Conservation (phyloP, 2,888 invertebrate genomes). For the Anthoptus insignis region DNA sequence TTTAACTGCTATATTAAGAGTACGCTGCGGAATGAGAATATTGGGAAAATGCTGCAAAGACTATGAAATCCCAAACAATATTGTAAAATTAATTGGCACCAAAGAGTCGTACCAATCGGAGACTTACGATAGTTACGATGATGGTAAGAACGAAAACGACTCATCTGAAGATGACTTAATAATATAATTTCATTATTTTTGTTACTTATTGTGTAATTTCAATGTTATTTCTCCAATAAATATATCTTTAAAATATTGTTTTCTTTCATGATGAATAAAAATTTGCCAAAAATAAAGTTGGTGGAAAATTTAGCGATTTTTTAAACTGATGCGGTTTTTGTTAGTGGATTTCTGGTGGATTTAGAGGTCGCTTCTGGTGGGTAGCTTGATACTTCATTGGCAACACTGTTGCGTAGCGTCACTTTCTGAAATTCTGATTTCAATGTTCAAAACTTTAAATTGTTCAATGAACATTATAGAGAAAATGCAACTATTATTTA, state of each 20-base stretch:
- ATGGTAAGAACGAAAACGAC: constrained; percentile 17
- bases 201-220: constrained; percentile 22
- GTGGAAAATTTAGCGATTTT: constrained; percentile 20
- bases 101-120: not conserved
- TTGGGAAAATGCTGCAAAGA: too few species aligned
- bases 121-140: constrained; percentile 5
- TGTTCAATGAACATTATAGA: too few species aligned
- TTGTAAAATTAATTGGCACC: too few species aligned
- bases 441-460: too few species aligned
- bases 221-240: constrained; percentile 24
- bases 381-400: constrained; percentile 1
- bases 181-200: constrained; percentile 25
- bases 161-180: constrained; percentile 23
- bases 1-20: too few species aligned
- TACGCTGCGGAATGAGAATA: too few species aligned
- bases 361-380: constrained; percentile 9
- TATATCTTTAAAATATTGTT: constrained; percentile 15
- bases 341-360: constrained; percentile 14
- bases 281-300: constrained; percentile 16
- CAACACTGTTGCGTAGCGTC: too few species aligned
- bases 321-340: constrained; percentile 18
- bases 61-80: too few species aligned
- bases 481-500: too few species aligned
- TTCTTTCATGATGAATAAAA: constrained; percentile 9
- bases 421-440: too few species aligned